A percentile compares a stretch with the other conserved stretches of the same genome.
Conservation (phyloP, 2,888 invertebrate species). For the Acrobeloides nanus region DNA sequence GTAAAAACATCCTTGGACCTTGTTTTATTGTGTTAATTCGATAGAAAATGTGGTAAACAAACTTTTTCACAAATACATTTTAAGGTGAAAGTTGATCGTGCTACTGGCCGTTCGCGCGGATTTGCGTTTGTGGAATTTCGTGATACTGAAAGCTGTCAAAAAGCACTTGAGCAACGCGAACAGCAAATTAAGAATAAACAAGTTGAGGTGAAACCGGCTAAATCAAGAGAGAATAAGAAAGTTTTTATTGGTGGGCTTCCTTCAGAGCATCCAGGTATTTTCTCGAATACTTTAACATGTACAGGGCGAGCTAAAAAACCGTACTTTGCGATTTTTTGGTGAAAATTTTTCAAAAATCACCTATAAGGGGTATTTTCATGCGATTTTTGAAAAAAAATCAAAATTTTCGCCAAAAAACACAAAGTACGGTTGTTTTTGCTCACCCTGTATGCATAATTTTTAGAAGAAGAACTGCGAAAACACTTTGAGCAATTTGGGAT, state of each 20-base stretch:
- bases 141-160: conserved; percentile 46
- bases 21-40: no score
- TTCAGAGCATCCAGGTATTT: conserved; percentile 39
- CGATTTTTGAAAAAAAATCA: no score
- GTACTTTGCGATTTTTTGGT: no score
- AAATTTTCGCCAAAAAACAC: no score
- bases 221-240: conserved; percentile 54
- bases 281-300: no score
- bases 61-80: not conserved
- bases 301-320: not conserved
- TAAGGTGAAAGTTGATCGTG: conserved; percentile 53
- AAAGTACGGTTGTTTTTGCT: no score
- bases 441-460: not conserved
- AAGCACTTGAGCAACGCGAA: conserved; percentile 42
- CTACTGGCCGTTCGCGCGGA: conserved; percentile 52
- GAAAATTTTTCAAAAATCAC: no score
- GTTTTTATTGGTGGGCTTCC: conserved; percentile 54
- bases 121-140: conserved; percentile 54
- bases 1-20: no score
- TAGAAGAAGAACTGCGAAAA: conserved; percentile 47
- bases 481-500: conserved; percentile 53
- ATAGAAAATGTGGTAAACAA: no score
- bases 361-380: no score
- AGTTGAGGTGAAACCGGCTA: conserved; percentile 53
- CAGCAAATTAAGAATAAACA: conserved; percentile 50